A percentile compares a stretch with the other conserved stretches of the same genome.
Conservation (phyloP, 2,797 vertebrate species). For the Trematomus bernacchii region DNA sequence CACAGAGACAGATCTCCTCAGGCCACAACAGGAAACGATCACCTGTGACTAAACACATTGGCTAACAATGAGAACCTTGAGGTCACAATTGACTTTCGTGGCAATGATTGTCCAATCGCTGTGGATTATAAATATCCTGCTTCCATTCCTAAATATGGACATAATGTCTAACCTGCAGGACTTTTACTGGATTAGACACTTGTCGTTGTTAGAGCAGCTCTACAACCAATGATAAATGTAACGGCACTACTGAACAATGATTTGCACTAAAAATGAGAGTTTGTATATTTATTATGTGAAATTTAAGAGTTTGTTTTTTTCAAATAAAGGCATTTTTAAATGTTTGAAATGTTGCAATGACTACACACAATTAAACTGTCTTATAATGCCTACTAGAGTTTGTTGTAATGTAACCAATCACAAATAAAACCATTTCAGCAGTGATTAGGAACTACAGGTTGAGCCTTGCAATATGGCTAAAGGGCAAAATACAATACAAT, state of each 20-base stretch:
- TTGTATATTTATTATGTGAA: not conserved
- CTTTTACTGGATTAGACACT: not conserved
- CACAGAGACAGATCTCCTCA: not conserved
- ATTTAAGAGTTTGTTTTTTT: not conserved
- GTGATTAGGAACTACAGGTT: not conserved
- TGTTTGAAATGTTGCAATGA: not conserved
- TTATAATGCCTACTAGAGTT: not conserved
- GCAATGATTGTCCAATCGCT: not conserved
- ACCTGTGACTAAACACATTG: slow-evolving; percentile 23
- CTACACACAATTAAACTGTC: not conserved
- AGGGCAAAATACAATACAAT: not conserved
- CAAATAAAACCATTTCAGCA: not conserved
- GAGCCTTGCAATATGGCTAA: not conserved
- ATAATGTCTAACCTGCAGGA: not conserved
- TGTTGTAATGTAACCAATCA: not conserved
- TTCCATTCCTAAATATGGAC: not conserved
- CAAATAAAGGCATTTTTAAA: slow-evolving; percentile 27
- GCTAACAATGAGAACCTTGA: slow-evolving; percentile 22
- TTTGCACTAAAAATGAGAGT: slow-evolving; percentile 37
- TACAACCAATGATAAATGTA: not conserved
- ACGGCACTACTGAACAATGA: slow-evolving; percentile 54
- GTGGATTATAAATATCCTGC: not conserved
- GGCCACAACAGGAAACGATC: not conserved
- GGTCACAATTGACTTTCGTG: not conserved
- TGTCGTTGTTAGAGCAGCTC: not conserved